phyloP scores from a whole-genome alignment of 2,888 invertebrate genomes.

The Mesoligia furuncula region DNA sequence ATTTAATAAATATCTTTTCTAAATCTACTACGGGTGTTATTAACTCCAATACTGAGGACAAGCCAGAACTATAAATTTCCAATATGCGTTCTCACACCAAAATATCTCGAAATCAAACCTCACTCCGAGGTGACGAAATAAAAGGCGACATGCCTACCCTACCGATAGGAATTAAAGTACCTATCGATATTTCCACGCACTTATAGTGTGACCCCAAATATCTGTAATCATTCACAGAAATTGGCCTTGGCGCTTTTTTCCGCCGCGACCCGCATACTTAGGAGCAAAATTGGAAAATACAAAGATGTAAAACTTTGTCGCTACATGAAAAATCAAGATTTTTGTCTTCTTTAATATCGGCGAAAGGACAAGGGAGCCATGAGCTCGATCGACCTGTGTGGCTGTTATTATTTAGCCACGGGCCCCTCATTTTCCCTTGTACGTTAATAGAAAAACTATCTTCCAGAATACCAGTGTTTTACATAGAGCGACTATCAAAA shows the following conservation, averaged over 20 bases:
- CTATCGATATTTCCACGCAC: constrained; percentile 54
- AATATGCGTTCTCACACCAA: not conserved
- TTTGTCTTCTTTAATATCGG: not conserved
- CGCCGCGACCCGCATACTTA: constrained; percentile 80
- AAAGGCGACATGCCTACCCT: constrained; percentile 50
- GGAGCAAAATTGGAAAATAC: constrained; percentile 74
- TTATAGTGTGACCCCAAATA: constrained; percentile 68
- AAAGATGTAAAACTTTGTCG: constrained; percentile 61
- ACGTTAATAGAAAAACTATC: too few species aligned
- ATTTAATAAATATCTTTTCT: not conserved
- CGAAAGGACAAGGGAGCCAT: not conserved
- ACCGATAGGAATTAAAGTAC: constrained; percentile 45
- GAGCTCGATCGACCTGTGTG: too few species aligned
- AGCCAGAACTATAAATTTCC: not conserved
- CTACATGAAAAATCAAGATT: not conserved
- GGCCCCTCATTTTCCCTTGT: too few species aligned
- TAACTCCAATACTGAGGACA: not conserved
- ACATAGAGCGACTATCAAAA: not conserved
- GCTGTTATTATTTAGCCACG: too few species aligned
- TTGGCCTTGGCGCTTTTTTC: constrained; percentile 75
- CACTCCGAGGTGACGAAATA: constrained; percentile 35
- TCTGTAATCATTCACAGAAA: constrained; percentile 80
- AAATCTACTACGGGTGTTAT: not conserved
- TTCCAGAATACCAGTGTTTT: too few species aligned
- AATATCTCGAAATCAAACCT: constrained; percentile 10